Evolutionary conservation across 2,888 invertebrate species (phyloP), one percentile per base, ranked within the genome.

Genomic region (Eilema depressum): DNA sequence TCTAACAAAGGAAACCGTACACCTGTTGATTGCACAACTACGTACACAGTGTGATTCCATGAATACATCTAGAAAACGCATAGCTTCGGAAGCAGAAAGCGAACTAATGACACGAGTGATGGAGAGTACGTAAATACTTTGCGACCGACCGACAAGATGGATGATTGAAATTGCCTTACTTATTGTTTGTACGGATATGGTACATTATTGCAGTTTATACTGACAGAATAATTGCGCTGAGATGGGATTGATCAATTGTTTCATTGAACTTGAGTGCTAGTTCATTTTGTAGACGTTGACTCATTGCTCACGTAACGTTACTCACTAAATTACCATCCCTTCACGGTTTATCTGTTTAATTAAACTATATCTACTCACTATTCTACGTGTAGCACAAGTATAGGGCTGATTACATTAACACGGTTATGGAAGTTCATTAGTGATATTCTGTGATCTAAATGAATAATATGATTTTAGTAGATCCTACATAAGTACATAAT

Each of bases 151-250:
- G 63, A 73, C 62, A 41, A 73, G 53, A 73, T 65, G 70, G 71
- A 71, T 70, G 68, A 79, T 82, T 74, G 70, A 37, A 73, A 73
- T 79, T 53, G 70, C 74, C 65, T 78, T 76, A 70, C 65, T 78
- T 76, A 70, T 73, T 66, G 64, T 63, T 64, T 63, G 63, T 28
- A 74, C 81, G 86, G 86, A 88, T 84, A 85, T 84, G 76, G 74
- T 74, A 67, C 73, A 86, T 85, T 86, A 83, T 73, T 65, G 64
- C 71, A 69, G 79, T 78, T 53, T 78, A 79, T 77, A 73, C 70
- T 66, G 66, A 85, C 79, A 81, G 75, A 80, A 80, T 83, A 81
- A 86, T 84, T 81, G 78, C 77, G 70, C 71, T 68, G 76, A 74
- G 66, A 70, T 73, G 66, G 65, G 64, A 68, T 76, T 75, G 71